Percentiles rank a stretch among this genome's conserved stretches.
Conservation (phyloP, 2,888 invertebrate species). For the Clepsis dumicolana region DNA sequence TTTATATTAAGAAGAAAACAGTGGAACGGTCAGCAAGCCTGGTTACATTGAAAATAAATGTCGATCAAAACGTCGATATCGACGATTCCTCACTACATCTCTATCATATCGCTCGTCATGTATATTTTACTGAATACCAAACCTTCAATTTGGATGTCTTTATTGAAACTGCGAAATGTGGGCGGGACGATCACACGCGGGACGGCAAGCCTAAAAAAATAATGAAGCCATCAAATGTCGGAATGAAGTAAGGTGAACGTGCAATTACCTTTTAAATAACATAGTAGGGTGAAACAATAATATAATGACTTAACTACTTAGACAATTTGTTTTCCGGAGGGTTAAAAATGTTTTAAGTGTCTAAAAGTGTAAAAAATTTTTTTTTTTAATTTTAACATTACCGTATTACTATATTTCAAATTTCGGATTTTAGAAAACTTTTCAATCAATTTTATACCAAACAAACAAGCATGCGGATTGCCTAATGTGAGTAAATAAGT, state of each 20-base stretch:
- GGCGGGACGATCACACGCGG: slow-evolving; percentile 61
- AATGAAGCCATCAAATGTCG: slow-evolving; percentile 65
- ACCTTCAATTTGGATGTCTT: slow-evolving; percentile 73
- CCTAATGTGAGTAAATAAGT: no score
- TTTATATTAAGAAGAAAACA: neutral
- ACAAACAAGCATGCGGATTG: no score
- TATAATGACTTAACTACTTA: slow-evolving; percentile 30
- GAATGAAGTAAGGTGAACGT: slow-evolving; percentile 47
- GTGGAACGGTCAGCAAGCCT: neutral
- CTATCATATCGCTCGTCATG: slow-evolving; percentile 49
- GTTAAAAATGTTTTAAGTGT: neutral
- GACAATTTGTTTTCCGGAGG: neutral
- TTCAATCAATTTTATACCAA: no score
- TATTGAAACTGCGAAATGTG: slow-evolving; percentile 69
- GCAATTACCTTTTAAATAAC: slow-evolving; percentile 60
- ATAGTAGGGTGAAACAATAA: slow-evolving; percentile 46
- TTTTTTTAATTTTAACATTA: no score
- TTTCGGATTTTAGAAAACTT: no score
- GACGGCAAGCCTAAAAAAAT: slow-evolving; percentile 64
- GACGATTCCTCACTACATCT: slow-evolving; percentile 46
- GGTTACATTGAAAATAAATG: neutral
- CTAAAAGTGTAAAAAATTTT: no score
- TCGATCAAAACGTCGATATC: slow-evolving; percentile 17
- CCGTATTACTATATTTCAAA: no score
- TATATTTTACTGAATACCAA: slow-evolving; percentile 56